Base-by-base conservation (phyloP, 2,888 invertebrate genomes). In the Steinernema scapterisci region DNA sequence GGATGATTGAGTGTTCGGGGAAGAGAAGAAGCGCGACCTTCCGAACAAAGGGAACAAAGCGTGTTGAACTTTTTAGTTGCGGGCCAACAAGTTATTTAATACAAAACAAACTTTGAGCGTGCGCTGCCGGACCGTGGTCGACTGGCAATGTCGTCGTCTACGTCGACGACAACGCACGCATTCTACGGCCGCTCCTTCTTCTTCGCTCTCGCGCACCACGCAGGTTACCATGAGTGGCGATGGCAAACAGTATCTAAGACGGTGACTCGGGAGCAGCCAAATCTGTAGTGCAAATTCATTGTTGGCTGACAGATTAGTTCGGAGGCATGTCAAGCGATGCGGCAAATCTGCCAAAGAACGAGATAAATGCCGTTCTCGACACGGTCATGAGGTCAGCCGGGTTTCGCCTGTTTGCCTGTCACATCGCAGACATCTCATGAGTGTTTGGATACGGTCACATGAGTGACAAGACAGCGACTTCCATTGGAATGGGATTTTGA, bases 71-170 rank as follows among this genome's bases (percentile, higher is more conserved):
- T 63, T 63, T 63, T 63, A 63, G 31, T 16, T 5, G 31, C 38
- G 31, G 63, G 63, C 63, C 63, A 63, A 63, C 63, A 63, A 63
- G 63, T 63, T 63, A 63, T 63, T 63, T 63, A 63, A 63, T 63
- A 63, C 63, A 63, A 63, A 63, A 27, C 25, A 63, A 63, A 63
- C 63, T 63, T 63, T 52, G 52, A 19, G 19, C 52, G 52, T 23
- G 31, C 27, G 25, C 63, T 63, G 31, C 63, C 63, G 63, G 63
- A 63, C 19, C 54, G 54, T 54, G 54, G 54, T 16, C 63, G 63
- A 63, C 63, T 63, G 63, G 63, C 63, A 38, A 38, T n/a, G 63
- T 16, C 63, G 63, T n/a, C n/a, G n/a, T n/a, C n/a, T n/a, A n/a
- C 48, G 48, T 19, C 38, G 9, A 38, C 3, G 38, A 38, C 38